A percentile compares a stretch with the other conserved stretches of the same genome.
Evolutionary conservation across 2,888 invertebrate genomes (phyloP).

Genomic region (Rotaria socialis): DNA sequence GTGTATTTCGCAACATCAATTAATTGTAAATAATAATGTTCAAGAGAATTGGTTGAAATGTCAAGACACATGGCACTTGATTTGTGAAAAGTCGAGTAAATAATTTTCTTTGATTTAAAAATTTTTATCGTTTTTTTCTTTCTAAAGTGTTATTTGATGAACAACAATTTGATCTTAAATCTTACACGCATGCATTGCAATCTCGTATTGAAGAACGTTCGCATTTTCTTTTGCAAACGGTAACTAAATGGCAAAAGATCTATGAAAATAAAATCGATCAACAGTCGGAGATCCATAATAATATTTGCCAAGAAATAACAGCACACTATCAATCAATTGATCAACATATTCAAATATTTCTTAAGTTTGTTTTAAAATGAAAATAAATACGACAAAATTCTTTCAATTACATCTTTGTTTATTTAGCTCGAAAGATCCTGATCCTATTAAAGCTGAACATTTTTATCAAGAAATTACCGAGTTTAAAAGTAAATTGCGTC

Average conservation of each 20-base stretch:
- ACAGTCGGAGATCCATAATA: background rate
- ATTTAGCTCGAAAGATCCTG: background rate
- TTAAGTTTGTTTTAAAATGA: background rate
- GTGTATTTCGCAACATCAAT: slow-evolving; percentile 4
- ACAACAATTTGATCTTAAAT: background rate
- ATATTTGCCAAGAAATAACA: background rate
- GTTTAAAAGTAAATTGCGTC: background rate
- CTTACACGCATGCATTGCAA: background rate
- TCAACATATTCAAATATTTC: background rate
- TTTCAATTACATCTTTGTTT: background rate
- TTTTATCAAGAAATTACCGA: background rate
- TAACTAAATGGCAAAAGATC: background rate
- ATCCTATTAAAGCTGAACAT: background rate
- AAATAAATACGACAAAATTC: too few species aligned
- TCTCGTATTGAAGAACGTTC: background rate
- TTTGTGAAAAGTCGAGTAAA: background rate
- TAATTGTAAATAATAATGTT: slow-evolving; percentile 3
- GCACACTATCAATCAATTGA: background rate
- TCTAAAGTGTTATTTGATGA: background rate
- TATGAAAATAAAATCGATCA: background rate
- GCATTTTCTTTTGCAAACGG: background rate
- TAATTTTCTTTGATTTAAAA: background rate
- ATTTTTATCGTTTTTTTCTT: too few species aligned
- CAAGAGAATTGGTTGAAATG: background rate
- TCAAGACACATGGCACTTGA: background rate